phyloP scores from a whole-genome alignment of 2,888 invertebrate genomes.

The Parnassius glacialis region DNA sequence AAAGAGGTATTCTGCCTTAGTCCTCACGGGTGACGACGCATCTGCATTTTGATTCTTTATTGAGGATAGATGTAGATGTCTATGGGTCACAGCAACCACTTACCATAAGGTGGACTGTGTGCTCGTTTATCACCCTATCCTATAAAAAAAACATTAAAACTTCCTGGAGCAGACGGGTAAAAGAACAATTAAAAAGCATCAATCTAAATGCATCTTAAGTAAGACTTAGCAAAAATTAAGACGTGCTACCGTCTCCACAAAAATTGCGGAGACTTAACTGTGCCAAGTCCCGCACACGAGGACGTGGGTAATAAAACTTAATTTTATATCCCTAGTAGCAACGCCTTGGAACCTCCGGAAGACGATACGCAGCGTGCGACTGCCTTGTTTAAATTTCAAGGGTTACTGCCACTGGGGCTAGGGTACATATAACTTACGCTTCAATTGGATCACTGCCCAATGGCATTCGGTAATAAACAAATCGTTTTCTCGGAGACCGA shows the following conservation, averaged over 20 bases:
- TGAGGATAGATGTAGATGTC: no score
- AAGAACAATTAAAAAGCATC: neutral
- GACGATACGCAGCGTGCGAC: constrained; percentile 19
- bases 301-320: constrained; percentile 20
- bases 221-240: constrained; percentile 7
- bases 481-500: constrained; percentile 8
- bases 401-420: neutral
- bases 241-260: constrained; percentile 9
- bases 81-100: no score
- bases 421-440: constrained; percentile 17
- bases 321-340: constrained; percentile 20
- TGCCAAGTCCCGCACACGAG: constrained; percentile 7
- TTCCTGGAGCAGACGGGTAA: no score
- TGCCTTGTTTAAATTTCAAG: constrained; percentile 11
- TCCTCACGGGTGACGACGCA: no score
- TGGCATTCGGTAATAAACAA: constrained; percentile 25
- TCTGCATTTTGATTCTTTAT: no score
- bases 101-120: no score
- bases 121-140: no score
- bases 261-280: neutral
- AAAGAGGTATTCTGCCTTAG: no score
- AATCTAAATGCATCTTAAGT: neutral
- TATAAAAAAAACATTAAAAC: no score
- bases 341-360: constrained; percentile 8
- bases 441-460: constrained; percentile 25